Evolutionary conservation across 2,797 vertebrate species (phyloP).

Genomic region (Tauraco hartlaubi): DNA sequence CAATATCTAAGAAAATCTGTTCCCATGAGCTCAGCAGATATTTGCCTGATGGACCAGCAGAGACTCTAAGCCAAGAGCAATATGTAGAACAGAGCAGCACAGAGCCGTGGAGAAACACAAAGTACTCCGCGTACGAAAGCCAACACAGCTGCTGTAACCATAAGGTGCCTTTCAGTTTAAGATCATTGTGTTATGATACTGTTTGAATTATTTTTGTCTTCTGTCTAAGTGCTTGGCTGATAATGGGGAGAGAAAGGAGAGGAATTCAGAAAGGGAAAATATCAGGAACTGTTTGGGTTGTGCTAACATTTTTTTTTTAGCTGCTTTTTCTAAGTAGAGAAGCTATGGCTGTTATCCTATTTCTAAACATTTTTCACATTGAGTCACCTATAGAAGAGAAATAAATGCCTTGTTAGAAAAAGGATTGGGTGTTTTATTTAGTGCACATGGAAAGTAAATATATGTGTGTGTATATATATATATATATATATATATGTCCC

Average conservation of each 20-base stretch:
- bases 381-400: background rate
- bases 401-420: background rate
- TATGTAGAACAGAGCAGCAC: background rate
- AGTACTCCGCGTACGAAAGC: background rate
- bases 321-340: background rate
- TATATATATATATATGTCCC: background rate
- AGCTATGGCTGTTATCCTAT: background rate
- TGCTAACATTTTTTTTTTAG: background rate
- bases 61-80: background rate
- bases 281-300: background rate
- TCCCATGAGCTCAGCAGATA: background rate
- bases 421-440: background rate
- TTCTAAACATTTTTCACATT: background rate
- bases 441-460: background rate
- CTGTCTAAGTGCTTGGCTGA: background rate
- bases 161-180: constrained; percentile 57
- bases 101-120: constrained; percentile 18
- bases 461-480: background rate
- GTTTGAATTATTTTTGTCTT: constrained; percentile 2
- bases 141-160: constrained; percentile 60
- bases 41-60: background rate
- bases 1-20: background rate
- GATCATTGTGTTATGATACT: constrained; percentile 34
- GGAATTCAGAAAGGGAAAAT: background rate
- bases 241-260: background rate